Base-by-base conservation (phyloP, 2,797 vertebrate genomes). In the Varecia variegata region DNA sequence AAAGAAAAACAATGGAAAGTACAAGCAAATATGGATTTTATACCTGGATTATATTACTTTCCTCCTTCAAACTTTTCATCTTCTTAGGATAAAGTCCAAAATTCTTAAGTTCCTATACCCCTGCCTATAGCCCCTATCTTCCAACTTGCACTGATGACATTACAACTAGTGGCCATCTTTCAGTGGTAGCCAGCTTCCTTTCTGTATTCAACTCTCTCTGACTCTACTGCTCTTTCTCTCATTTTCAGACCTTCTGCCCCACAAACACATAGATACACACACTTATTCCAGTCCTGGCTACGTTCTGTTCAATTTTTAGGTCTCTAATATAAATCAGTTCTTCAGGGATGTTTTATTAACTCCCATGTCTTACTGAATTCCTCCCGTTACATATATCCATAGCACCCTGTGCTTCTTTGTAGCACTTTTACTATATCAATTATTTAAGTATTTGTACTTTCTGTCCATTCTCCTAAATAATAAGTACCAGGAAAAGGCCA, bases 371-470 rank as follows among this genome's bases (percentile, higher is more conserved):
- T 27, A 56, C 10, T 47, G 35, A 94, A 35, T 86, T 80, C 30
- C 13, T 73, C 1, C 45, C n/a, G 40, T 65, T 77, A 62, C 56
- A 18, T n/a, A 17, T 21, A 65, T 79, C 65, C 13, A 45, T 15
- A 82, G 30, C 30, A 70, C 11, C 18, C 18, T 79, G 0, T 93
- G n/a, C n/a, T 82, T 67, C 62, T 56, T 54, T 43, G 13, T 76
- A 84, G 25, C 0, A 52, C 6, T 58, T 89, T 27, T 12, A 9
- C 13, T 73, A 4, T 40, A 81, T 35, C 25, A 93, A 40, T 94
- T 52, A 47, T 71, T 87, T 68, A 73, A 70, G 30, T 54, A 47
- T 71, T 43, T 65, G 3, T 43, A 79, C 91, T 89, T 89, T 89
- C 30, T 70, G 4, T 43, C 62, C 30, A 25, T 45, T 58, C 40